phyloP scores from a whole-genome alignment of 2,797 vertebrate genomes.

The Ceryle rudis region DNA sequence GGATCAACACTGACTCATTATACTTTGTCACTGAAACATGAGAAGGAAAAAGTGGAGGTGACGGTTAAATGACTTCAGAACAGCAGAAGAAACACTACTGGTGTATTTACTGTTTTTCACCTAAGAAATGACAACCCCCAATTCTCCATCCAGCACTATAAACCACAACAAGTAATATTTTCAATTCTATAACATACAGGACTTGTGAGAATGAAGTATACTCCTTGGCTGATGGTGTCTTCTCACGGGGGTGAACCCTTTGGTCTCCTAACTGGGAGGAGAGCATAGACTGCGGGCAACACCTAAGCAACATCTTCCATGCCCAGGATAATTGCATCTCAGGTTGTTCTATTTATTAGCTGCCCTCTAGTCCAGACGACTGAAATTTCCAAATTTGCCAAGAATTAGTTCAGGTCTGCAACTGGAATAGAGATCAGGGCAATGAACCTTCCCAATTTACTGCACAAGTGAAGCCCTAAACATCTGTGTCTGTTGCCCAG shows the following conservation, averaged over 20 bases:
- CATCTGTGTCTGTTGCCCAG: not conserved
- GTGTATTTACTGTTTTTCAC: not conserved
- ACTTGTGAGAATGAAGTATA: not conserved
- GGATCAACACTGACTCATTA: not conserved
- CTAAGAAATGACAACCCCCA: not conserved
- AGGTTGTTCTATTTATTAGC: not conserved
- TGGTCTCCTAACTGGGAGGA: not conserved
- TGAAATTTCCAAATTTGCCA: not conserved
- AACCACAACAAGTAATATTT: not conserved
- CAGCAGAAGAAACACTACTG: not conserved
- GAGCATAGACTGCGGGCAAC: not conserved
- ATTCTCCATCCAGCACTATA: not conserved
- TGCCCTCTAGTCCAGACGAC: not conserved
- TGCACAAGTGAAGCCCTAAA: not conserved
- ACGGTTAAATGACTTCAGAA: not conserved
- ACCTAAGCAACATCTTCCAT: not conserved
- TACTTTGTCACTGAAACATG: fast-evolving
- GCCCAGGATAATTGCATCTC: not conserved
- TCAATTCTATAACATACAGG: not conserved
- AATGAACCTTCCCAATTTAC: not conserved
- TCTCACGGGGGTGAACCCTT: not conserved
- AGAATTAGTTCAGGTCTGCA: not conserved
- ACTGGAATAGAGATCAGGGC: not conserved
- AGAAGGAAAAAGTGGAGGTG: not conserved
- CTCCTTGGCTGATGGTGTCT: not conserved